Evolutionary conservation across 2,888 invertebrate genomes (phyloP), one percentile per base, ranked within the genome.

Genomic region (Muschampia staudingeri): DNA sequence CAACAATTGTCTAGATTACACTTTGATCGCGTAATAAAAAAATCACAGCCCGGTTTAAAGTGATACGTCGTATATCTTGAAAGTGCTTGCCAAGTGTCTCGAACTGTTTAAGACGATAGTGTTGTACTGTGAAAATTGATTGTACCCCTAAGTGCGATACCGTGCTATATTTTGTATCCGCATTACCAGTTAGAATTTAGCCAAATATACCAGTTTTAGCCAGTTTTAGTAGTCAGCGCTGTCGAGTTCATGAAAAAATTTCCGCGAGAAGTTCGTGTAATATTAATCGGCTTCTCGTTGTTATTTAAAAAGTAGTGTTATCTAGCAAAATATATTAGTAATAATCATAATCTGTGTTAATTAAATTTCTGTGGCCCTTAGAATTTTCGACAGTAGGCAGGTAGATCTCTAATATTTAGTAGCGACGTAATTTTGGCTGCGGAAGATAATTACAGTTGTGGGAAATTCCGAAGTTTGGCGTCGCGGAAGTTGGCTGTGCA

Each of bases 401-500:
- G 30, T 65, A 30, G 61, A 42, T 56, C 7, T 16, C n/a, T n/a
- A 3, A 19, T 56, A 25, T 56, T 56, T 25, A 25, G 42, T 11
- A 7, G 61, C 12, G 30, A 12, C 42, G 76, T n/a, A 76, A 80
- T 78, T 82, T 82, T 77, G 84, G 82, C 77, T 76, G 56, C 73
- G 76, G 84, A 81, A 81, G 82, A 86, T 87, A 87, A 86, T 89
- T 87, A 83, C 82, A 84, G 85, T 85, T 87, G 71, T 90, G 92
- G 90, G 93, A 90, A 90, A 92, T 90, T 89, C 88, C 90, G 91
- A 94, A 94, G 93, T 94, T 94, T 88, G 83, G 89, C 90, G 89
- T 85, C 90, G 90, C 91, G 90, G 91, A 93, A 94, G 94, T 95
- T 95, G 93, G 93, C 91, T 90, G 88, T 90, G 95, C 96, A 96